Conservation (phyloP, 2,888 invertebrate species). For the Lobophora halterata region DNA sequence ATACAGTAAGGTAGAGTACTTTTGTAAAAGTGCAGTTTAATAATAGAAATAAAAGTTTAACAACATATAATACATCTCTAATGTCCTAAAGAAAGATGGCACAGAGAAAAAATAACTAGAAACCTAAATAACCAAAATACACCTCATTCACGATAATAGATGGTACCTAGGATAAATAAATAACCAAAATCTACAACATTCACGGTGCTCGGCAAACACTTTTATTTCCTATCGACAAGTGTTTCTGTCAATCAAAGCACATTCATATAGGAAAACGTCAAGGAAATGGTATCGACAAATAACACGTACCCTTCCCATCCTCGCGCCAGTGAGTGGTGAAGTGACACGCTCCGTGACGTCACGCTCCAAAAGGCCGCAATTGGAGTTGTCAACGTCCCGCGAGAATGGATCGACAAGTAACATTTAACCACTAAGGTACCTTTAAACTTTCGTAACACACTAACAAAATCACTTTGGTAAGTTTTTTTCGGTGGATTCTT, state of each 20-base stretch:
- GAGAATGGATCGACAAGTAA: conserved; percentile 25
- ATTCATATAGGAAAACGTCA: conserved; percentile 23
- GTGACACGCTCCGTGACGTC: conserved; percentile 21
- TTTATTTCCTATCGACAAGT: conserved; percentile 12
- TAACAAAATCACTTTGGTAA: conserved; percentile 7
- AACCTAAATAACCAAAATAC: too few relatives aligned
- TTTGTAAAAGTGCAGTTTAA: too few relatives aligned
- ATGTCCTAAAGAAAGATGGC: too few relatives aligned
- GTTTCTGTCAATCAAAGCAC: conserved; percentile 23
- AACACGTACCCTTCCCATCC: conserved; percentile 20
- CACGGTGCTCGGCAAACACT: conserved; percentile 3
- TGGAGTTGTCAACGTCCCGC: conserved; percentile 27
- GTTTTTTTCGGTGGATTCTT: too few relatives aligned
- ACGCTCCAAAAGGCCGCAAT: conserved; percentile 26
- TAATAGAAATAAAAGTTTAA: too few relatives aligned
- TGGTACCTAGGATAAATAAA: too few relatives aligned
- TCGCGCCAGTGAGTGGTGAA: conserved; percentile 14
- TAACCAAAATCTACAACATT: too few relatives aligned
- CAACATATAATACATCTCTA: too few relatives aligned
- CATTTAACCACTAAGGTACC: conserved; percentile 18
- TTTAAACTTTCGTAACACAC: conserved; percentile 20
- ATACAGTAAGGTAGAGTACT: too few relatives aligned
- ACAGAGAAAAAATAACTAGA: too few relatives aligned
- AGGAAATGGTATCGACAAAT: conserved; percentile 23
- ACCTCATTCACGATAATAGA: too few relatives aligned